Base-by-base conservation (phyloP, 2,797 vertebrate genomes). In the Acanthurus tractus region DNA sequence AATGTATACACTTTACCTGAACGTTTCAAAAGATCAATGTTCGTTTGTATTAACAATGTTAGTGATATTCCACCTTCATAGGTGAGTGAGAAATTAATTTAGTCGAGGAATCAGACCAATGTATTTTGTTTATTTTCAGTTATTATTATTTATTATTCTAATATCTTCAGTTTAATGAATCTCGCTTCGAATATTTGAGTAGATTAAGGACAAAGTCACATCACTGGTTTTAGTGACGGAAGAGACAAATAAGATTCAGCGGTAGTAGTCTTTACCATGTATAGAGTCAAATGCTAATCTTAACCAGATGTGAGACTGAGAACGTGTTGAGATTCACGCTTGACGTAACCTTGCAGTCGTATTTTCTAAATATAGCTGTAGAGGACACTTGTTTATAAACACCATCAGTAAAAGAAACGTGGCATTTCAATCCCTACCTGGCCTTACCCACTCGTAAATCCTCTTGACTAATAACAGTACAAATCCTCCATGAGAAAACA, bases 401-500 rank as follows among this genome's bases (percentile, higher is more conserved):
- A 0, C 3, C 36, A 1, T 11, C 6, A 15, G 0, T 10, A 8
- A 2, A 12, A 8, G 2, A 12, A 4, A n/a, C 2, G 11, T 6
- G 7, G 1, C 0, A 2, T 58, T 72, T 40, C 1, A 42, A 6
- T 1, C 8, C 80, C 18, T 86, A 93, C 90, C 92, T 89, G 88
- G 83, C 50, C 54, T 86, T 20, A 29, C 44, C 82, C 87, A 79
- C 63, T 54, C 23, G 88, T 82, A 74, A 57, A 85, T 73, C 79
- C 66, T 86, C 76, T 79, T 90, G 34, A 29, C 55, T 78, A 83
- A 52, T 15, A 86, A 53, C 69, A 77, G 81, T 46, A 84, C n/a
- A 52, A 71, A 17, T 74, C 84, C 75, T 72, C 87, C 86, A 85
- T 84, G 77, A 76, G 66, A 71, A 58, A 87, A 78, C 90, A 92